Conservation (phyloP, 92 coral and sea anemone genomes). For the Palythoa heliodiscus region DNA sequence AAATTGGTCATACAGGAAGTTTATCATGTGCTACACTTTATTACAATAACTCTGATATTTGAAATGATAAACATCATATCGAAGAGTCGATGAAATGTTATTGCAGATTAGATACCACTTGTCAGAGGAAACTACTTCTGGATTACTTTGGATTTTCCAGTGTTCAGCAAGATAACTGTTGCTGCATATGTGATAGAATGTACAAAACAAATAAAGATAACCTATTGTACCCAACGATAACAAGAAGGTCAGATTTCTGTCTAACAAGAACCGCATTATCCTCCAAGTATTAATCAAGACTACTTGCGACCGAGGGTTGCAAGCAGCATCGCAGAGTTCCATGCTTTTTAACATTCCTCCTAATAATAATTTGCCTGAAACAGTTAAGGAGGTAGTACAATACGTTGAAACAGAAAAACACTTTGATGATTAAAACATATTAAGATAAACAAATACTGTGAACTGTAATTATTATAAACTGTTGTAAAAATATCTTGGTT, state of each 20-base stretch:
- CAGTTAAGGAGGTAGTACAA: not conserved
- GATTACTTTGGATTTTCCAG: conserved; percentile 62
- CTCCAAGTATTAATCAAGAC: conserved; percentile 48
- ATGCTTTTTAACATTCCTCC: conserved; percentile 10
- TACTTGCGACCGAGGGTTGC: conserved; percentile 8
- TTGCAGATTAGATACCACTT: conserved; percentile 49
- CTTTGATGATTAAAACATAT: too few relatives aligned
- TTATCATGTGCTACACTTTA: conserved; percentile 54
- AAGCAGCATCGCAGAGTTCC: not conserved
- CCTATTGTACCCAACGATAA: not conserved
- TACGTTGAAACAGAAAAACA: not conserved
- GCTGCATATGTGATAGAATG: conserved; percentile 69
- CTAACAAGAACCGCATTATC: conserved; percentile 39
- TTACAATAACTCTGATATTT: conserved; percentile 64
- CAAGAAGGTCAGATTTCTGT: conserved; percentile 33
- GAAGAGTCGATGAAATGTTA: conserved; percentile 58
- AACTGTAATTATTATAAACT: too few relatives aligned
- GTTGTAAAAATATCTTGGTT: too few relatives aligned
- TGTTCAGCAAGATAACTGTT: conserved; percentile 53
- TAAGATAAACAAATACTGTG: too few relatives aligned
- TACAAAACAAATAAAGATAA: conserved; percentile 23
- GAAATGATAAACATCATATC: conserved; percentile 49
- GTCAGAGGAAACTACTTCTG: conserved; percentile 57
- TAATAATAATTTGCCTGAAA: not conserved
- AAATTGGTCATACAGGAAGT: conserved; percentile 59